Conservation (phyloP, 2,888 invertebrate species). For the Lacanobia wlatinum region DNA sequence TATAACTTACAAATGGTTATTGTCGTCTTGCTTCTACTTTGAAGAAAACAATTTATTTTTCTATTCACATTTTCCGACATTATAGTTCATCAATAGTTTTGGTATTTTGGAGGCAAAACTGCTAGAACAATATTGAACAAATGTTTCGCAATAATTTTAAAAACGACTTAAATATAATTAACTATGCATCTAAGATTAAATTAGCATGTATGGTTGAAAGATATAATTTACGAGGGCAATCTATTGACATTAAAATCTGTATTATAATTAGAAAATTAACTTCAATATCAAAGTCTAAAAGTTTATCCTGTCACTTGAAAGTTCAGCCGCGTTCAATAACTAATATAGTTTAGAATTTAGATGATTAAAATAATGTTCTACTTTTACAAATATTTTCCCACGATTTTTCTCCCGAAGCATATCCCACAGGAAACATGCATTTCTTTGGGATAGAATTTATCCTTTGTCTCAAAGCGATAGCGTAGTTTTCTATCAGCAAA, state of each 20-base stretch:
- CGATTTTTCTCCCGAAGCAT: background rate
- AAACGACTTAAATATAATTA: background rate
- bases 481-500: background rate
- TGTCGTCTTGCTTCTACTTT: no score
- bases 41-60: no score
- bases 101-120: background rate
- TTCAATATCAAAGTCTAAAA: constrained; percentile 33
- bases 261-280: constrained; percentile 38
- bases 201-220: constrained; percentile 11
- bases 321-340: constrained; percentile 25
- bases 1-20: no score
- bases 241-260: constrained; percentile 14
- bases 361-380: background rate
- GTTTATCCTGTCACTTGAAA: constrained; percentile 25
- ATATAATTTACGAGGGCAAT: constrained; percentile 35
- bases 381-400: background rate
- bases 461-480: background rate
- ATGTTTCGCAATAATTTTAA: background rate
- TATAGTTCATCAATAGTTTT: no score
- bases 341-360: constrained; percentile 1
- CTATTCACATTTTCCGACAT: no score
- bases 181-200: background rate
- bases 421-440: background rate
- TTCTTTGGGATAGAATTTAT: no score
- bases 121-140: background rate